Conservation (phyloP, 2,797 vertebrate genomes). For the Glyptemys insculpta region DNA sequence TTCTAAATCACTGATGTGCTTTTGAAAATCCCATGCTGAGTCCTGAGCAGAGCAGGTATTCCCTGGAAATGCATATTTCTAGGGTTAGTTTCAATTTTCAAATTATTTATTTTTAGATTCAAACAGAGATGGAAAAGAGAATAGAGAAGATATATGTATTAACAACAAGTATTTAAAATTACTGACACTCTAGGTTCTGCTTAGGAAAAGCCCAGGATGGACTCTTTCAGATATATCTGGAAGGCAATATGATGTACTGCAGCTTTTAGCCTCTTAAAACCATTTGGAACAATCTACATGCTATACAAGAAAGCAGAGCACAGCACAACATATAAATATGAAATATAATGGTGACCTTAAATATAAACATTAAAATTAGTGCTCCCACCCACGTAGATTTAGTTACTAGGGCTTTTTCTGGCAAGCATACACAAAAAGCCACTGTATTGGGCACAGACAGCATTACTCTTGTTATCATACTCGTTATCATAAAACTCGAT, state of each 20-base stretch:
- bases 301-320: background rate
- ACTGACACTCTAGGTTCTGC: background rate
- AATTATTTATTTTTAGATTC: background rate
- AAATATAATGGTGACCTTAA: background rate
- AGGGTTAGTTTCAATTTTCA: background rate
- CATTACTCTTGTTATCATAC: background rate
- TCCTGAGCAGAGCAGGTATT: background rate
- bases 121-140: constrained; percentile 37
- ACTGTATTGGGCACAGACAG: accelerated
- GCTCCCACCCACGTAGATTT: accelerated
- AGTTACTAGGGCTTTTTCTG: background rate
- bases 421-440: background rate
- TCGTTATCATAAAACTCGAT: background rate
- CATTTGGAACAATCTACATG: background rate
- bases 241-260: background rate
- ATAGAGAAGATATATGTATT: background rate
- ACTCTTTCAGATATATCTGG: background rate
- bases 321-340: background rate
- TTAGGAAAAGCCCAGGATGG: background rate
- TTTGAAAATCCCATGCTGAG: background rate
- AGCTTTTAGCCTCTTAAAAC: background rate
- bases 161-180: constrained; percentile 16
- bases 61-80: background rate
- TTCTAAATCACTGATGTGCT: background rate
- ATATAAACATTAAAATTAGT: background rate